Conservation (phyloP, 2,797 vertebrate species). For the Crenichthys baileyi region DNA sequence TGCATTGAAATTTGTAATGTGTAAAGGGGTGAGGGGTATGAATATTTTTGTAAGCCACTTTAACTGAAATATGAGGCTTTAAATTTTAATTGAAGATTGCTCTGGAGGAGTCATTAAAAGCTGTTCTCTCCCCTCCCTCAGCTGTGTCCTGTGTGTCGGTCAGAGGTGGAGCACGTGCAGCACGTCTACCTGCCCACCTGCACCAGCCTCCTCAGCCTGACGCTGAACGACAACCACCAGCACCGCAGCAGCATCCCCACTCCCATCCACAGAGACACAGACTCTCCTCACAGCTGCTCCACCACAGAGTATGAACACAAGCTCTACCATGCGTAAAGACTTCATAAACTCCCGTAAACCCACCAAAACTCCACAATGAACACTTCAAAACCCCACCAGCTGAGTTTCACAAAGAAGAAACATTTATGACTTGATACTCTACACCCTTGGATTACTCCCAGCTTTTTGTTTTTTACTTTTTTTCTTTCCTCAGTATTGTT, state of each 20-base stretch:
- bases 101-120: background rate
- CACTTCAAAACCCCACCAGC: constrained; percentile 16
- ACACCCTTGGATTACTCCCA: constrained; percentile 38
- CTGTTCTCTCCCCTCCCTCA: constrained; percentile 52
- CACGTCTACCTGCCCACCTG: constrained; percentile 97
- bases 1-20: background rate
- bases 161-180: constrained; percentile 92
- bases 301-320: constrained; percentile 78
- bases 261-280: constrained; percentile 72
- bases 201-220: constrained; percentile 93
- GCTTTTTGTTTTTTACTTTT: constrained; percentile 13
- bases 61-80: no score
- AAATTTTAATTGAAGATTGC: background rate
- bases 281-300: constrained; percentile 75
- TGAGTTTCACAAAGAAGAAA: constrained; percentile 19
- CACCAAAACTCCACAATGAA: constrained; percentile 20
- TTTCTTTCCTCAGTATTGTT: constrained; percentile 5
- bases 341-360: constrained; percentile 26
- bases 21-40: background rate
- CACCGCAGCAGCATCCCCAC: constrained; percentile 64
- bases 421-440: constrained; percentile 39
- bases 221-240: constrained; percentile 78
- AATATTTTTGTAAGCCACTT: background rate
- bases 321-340: constrained; percentile 76
- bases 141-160: constrained; percentile 94